Evolutionary conservation across 2,113 vertebrate genomes (phyloP).

Genomic region (Henicopernis longicauda): DNA sequence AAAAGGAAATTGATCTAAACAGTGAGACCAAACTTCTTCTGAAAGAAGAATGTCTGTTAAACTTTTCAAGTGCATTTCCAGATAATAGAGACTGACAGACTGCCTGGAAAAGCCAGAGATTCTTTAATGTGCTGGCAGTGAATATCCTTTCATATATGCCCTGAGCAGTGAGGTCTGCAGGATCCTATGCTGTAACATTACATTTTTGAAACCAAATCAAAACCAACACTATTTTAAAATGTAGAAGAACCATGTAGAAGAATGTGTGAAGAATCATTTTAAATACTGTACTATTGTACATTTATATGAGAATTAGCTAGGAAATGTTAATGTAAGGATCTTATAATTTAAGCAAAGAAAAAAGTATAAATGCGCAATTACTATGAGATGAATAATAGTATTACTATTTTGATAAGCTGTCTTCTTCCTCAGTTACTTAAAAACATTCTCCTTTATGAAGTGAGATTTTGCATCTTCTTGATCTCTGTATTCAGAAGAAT

Average conservation of each 20-base stretch:
- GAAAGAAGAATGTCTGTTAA: background rate
- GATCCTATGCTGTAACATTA: background rate
- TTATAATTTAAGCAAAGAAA: background rate
- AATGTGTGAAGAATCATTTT: background rate
- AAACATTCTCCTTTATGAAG: background rate
- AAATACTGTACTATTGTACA: background rate
- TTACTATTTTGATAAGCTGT: background rate
- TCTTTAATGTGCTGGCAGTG: background rate
- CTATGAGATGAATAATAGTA: background rate
- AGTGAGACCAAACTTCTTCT: background rate
- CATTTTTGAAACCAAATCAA: background rate
- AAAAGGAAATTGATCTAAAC: background rate
- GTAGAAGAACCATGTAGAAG: background rate
- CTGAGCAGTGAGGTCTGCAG: background rate
- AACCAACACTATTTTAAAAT: background rate
- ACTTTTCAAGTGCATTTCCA: background rate
- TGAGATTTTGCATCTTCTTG: background rate
- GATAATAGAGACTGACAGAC: background rate
- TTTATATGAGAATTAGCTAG: background rate
- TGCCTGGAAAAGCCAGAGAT: background rate
- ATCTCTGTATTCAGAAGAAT: background rate
- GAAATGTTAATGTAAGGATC: background rate
- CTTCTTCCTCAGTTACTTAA: background rate
- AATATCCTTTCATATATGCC: background rate
- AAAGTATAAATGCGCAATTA: background rate